Base-by-base conservation (phyloP, 2,888 invertebrate species). In the Microdon myrmicae region DNA sequence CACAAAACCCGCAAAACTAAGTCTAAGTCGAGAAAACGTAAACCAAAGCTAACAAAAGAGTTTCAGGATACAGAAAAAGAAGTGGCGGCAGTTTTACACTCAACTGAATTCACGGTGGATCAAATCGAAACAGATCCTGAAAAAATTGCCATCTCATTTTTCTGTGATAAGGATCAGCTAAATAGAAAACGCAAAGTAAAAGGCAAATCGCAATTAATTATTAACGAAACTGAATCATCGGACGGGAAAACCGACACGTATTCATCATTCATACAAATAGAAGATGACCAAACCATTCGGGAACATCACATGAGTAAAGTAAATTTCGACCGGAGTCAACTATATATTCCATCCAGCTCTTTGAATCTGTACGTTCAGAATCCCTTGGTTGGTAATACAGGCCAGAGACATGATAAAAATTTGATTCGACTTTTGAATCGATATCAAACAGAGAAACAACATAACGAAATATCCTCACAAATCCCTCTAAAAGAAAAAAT, bases 241-340 rank as follows among this genome's bases (percentile, higher is more conserved):
- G 8, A 31, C 23, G 12, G 32, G 8, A 38, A 61, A 43, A 45
- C 69, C 17, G 47, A 70, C 17, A 61, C 72, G 5, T 73, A 72
- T 0, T 73, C 74, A 1, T 75, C 75, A 1, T 79, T 75, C 26
- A 70, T 80, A 32, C 71, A 75, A 68, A 73, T 79, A n/a, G 79
- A 79, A 9, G 61, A 73, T 4, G 54, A 68, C 3, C 68, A 69
- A 1, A 31, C 72, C 0, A 58, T 72, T 1, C 67, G 66, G 38
- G 31, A 54, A 8, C 41, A 68, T 5, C 19, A 67, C 20, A 26
- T 56, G 4, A 43, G 19, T 1, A 70, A 70, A 34, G 48, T 55
- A 0, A 17, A 69, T 34, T 68, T 60, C 23, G 58, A 69, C 19
- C 70, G 75, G 20, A 58, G 68, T 17, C 23, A 70, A 1, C 26